Evolutionary conservation across 2,797 vertebrate genomes (phyloP).

Genomic region (Okamejei kenojei): DNA sequence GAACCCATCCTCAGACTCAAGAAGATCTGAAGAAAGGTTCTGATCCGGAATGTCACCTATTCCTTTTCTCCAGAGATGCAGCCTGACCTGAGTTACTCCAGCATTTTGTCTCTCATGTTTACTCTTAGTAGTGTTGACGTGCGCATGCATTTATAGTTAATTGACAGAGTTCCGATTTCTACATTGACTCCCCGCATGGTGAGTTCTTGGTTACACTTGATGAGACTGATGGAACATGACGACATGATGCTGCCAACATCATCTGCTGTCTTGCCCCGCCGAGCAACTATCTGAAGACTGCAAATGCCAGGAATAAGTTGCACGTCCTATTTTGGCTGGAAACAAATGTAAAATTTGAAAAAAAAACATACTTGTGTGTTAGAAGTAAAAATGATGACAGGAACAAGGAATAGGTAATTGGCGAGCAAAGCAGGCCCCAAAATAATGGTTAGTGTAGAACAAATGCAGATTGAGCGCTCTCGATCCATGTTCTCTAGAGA

Average conservation of each 20-base stretch:
- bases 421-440: not conserved
- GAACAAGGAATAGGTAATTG: no score
- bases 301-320: not conserved
- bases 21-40: no score
- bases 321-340: not conserved
- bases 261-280: not conserved
- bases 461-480: not conserved
- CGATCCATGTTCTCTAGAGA: no score
- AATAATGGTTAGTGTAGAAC: not conserved
- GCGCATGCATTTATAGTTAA: not conserved
- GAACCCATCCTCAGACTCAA: no score
- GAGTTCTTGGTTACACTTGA: not conserved
- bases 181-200: not conserved
- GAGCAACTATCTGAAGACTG: not conserved
- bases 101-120: no score
- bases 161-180: not conserved
- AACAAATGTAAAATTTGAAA: not conserved
- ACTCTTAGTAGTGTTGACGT: not conserved
- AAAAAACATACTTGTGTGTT: no score
- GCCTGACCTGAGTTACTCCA: no score
- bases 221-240: not conserved
- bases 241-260: no score
- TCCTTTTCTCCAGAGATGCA: no score
- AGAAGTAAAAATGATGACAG: not conserved
- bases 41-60: no score